Base-by-base conservation (phyloP, 1,140 invertebrate species). In the Apocrypta bakeri region DNA sequence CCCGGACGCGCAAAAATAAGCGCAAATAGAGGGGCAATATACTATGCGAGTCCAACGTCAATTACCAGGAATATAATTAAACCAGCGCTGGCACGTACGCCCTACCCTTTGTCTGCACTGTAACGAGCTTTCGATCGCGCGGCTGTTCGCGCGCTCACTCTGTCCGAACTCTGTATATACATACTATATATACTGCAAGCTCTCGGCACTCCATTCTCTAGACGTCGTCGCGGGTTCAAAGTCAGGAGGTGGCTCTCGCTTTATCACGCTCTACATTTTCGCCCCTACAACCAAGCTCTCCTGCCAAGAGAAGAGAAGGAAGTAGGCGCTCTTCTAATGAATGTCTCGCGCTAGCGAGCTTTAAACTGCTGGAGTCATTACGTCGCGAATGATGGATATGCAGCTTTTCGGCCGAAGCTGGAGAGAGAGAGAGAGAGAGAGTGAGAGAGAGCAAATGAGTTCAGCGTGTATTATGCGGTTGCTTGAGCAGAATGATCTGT, bases 51-150 rank as follows among this genome's bases (percentile, higher is more conserved):
- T 68, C 6, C 82, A 37, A 9, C 48, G 78, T 76, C 71, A 76
- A 83, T 83, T 83, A 80, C 40, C 12, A 24, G 1, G 56, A 81
- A 81, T 81, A 81, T 74, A 29, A 74, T 81, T 81, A 81, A 61
- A 81, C 3, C 25, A 29, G 8, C 25, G 71, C 31, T 61, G 27
- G 14, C 24, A n/a, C 17, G 7, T 1, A 1, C 42, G 21, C 21
- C 48, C 48, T 56, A 6, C 25, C 12, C 24, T 66, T 40, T 40
- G 25, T 25, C 61, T 27, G 48, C 48, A 56, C n/a, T n/a, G 63
- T 48, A 79, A 71, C 66, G 77, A 71, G 42, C 27, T 79, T 79
- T 21, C 42, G 77, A 79, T 79, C 33, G 42, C 69, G 48, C 29
- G 33, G 33, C 3, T 4, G 33, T 37, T n/a, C n/a, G n/a, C n/a